A percentile compares a stretch with the other conserved stretches of the same genome.
Conservation (phyloP, 2,888 invertebrate species). For the Cryptocephalus moraei region DNA sequence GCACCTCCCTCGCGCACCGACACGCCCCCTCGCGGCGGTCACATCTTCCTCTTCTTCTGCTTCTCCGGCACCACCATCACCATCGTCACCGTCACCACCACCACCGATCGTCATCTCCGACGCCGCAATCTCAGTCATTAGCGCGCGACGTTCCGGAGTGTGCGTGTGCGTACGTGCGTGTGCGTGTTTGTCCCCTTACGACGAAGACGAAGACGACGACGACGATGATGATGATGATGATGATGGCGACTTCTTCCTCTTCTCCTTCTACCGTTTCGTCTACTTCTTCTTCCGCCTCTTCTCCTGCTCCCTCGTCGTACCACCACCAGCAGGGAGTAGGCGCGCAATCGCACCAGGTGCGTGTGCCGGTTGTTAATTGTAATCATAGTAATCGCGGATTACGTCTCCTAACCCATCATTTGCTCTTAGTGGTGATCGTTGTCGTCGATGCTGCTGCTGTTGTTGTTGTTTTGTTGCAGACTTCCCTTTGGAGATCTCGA, state of each 20-base stretch:
- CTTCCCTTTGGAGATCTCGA: not conserved
- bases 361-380: conserved; percentile 20
- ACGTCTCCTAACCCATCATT: not conserved
- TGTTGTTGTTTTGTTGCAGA: not conserved
- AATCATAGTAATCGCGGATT: conserved; percentile 22
- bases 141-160: no score
- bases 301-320: conserved; percentile 6
- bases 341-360: conserved; percentile 37
- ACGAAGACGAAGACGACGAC: no score
- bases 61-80: no score
- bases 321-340: conserved; percentile 30
- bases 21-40: no score
- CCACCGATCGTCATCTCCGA: no score
- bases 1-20: no score
- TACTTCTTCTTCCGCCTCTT: not conserved
- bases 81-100: no score
- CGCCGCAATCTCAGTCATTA: no score
- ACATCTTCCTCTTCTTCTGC: no score
- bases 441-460: not conserved
- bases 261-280: not conserved
- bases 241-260: not conserved
- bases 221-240: not conserved
- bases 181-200: no score
- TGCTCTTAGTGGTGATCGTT: not conserved
- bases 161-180: no score